phyloP scores from a whole-genome alignment of 2,113 vertebrate species.

The Cygnus atratus region DNA sequence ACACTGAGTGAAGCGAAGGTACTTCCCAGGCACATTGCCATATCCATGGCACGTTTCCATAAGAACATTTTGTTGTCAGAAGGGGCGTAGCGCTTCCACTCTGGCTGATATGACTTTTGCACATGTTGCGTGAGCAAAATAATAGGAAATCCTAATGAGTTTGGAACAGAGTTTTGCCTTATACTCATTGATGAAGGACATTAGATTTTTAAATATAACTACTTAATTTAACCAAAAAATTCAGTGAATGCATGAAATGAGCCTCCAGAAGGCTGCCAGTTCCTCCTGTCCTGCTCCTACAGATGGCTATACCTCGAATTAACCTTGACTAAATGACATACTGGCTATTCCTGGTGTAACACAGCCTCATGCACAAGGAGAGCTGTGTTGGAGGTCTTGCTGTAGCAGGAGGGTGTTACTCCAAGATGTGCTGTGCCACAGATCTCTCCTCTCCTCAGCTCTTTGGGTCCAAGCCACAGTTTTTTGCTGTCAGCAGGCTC shows the following conservation, averaged over 20 bases:
- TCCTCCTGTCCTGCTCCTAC: neutral
- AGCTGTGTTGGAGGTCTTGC: neutral
- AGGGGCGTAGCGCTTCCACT: neutral
- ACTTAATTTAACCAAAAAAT: neutral
- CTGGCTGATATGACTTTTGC: neutral
- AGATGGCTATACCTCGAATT: neutral
- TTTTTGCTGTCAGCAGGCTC: neutral
- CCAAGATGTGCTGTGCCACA: rapidly evolving
- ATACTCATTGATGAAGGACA: neutral
- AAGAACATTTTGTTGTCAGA: neutral
- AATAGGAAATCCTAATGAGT: neutral
- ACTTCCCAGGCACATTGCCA: neutral
- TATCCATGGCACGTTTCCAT: neutral
- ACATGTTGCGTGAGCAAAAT: neutral
- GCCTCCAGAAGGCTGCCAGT: neutral
- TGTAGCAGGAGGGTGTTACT: neutral
- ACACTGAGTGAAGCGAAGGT: rapidly evolving
- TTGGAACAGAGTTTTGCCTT: neutral
- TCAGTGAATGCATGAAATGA: neutral
- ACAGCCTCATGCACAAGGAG: neutral
- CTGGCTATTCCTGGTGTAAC: neutral
- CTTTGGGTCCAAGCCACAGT: no score
- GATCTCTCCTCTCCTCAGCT: no score
- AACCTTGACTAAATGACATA: neutral
- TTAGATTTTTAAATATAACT: neutral